Conservation (phyloP, 2,888 invertebrate species). For the Drepana falcataria region DNA sequence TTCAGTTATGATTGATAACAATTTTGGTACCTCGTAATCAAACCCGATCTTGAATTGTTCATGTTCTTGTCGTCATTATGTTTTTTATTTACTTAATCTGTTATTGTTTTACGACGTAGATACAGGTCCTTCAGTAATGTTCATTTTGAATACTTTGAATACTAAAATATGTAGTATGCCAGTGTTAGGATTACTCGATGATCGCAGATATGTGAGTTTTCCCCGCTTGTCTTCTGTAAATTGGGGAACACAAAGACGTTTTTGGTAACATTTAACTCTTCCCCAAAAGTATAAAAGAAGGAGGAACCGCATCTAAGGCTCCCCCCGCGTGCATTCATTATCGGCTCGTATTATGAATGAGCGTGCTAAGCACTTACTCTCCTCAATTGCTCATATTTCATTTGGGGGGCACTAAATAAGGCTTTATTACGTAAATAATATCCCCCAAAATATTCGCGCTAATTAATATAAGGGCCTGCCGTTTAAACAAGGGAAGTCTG, state of each 20-base stretch:
- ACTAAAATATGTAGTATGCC: no score
- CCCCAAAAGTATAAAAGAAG: neutral
- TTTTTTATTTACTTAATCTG: no score
- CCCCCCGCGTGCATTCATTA: conserved; percentile 10
- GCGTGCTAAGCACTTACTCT: conserved; percentile 61
- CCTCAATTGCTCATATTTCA: conserved; percentile 73
- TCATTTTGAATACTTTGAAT: no score
- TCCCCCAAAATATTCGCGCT: conserved; percentile 71
- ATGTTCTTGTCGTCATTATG: no score
- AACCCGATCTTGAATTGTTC: no score
- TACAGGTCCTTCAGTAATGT: no score
- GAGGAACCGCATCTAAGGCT: neutral
- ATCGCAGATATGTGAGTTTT: no score
- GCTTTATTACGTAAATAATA: conserved; percentile 76
- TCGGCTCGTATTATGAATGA: conserved; percentile 30
- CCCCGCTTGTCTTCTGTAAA: no score
- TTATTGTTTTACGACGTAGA: no score
- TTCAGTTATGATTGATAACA: no score
- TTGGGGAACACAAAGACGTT: neutral
- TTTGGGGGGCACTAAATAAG: conserved; percentile 69
- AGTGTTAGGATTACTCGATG: no score
- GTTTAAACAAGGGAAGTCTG: conserved; percentile 39
- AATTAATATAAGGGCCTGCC: conserved; percentile 72
- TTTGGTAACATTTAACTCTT: neutral
- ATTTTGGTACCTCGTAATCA: no score